Conservation (phyloP, 2,888 invertebrate species). For the Cryptocephalus moraei region DNA sequence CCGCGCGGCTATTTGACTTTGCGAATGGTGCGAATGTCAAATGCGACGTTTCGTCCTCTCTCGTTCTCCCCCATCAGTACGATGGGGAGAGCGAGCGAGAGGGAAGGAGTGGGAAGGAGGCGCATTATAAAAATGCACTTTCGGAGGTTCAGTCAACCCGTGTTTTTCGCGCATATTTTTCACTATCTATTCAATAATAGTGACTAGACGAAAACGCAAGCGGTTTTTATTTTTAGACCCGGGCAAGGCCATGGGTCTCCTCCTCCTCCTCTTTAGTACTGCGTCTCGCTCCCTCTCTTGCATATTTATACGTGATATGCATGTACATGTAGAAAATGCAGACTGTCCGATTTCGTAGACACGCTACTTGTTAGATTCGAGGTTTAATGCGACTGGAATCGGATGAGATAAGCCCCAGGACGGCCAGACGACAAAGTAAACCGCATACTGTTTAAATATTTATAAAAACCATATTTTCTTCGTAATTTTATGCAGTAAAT, state of each 20-base stretch:
- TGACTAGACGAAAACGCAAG: constrained; percentile 34
- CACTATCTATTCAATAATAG: constrained; percentile 38
- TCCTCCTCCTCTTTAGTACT: too few relatives aligned
- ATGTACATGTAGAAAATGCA: too few relatives aligned
- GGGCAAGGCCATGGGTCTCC: constrained; percentile 18
- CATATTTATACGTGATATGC: too few relatives aligned
- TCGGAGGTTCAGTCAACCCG: constrained; percentile 34
- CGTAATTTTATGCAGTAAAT: too few relatives aligned
- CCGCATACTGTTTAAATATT: too few relatives aligned
- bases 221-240: constrained; percentile 29
- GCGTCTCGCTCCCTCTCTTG: too few relatives aligned
- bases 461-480: too few relatives aligned
- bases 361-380: too few relatives aligned
- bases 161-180: constrained; percentile 30
- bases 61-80: constrained; percentile 1
- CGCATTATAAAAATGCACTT: constrained; percentile 25
- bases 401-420: too few relatives aligned
- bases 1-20: constrained; percentile 31
- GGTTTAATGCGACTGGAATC: too few relatives aligned
- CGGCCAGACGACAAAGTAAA: too few relatives aligned
- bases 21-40: constrained; percentile 34
- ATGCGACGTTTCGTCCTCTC: constrained; percentile 14
- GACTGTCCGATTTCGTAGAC: too few relatives aligned
- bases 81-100: constrained; percentile 3
- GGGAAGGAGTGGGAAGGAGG: constrained; percentile 2